phyloP scores from a whole-genome alignment of 2,113 vertebrate species.

The Ondatra zibethicus region DNA sequence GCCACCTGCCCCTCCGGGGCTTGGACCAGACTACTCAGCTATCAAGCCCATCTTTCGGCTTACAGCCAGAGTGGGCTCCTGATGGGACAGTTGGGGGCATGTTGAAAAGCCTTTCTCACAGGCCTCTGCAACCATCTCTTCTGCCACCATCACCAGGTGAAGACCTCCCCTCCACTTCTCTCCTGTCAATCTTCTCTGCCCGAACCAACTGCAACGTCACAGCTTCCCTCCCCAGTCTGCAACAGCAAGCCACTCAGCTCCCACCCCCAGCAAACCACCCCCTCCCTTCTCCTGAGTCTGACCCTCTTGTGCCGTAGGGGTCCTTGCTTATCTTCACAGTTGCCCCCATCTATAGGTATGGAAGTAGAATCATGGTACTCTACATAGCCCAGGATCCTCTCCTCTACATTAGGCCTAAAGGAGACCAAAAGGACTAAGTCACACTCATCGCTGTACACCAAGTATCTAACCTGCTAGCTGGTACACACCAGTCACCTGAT shows the following conservation, averaged over 20 bases:
- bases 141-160: not conserved
- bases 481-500: not conserved
- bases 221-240: too few species aligned
- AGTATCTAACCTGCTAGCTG: not conserved
- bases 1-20: not conserved
- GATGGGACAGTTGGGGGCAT: not conserved
- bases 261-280: too few species aligned
- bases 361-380: not conserved
- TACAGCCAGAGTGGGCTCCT: not conserved
- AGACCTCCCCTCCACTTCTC: not conserved
- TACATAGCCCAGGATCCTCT: accelerated
- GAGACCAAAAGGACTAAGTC: not conserved
- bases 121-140: not conserved
- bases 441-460: too few species aligned
- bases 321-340: not conserved
- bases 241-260: not conserved
- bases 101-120: not conserved
- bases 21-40: not conserved
- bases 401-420: not conserved
- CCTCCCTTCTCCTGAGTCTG: too few species aligned
- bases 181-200: not conserved
- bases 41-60: not conserved
- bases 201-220: not conserved
- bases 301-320: not conserved
- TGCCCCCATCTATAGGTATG: not conserved